These are phyloP conservation scores for Lagodon rhomboides DNA, from an alignment of 2,797 vertebrate genomes.

Conservation along the genomic window DNA sequence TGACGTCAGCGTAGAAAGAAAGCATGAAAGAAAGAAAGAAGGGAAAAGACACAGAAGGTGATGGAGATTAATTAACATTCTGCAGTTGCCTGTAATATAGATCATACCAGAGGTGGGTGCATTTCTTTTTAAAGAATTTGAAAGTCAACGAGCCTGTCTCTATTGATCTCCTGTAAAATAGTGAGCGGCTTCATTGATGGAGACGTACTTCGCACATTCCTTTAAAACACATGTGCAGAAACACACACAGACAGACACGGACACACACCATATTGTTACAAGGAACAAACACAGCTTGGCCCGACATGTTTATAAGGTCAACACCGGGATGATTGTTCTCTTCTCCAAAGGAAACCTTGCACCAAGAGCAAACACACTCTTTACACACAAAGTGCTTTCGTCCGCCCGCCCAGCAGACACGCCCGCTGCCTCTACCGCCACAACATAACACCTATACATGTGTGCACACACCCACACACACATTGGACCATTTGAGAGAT, in stretches of 20 bases:
- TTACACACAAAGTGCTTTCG: conserved; percentile 12
- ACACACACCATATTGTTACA: not conserved
- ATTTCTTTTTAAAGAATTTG: not conserved
- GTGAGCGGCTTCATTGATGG: not conserved
- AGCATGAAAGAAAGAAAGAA: conserved; percentile 43
- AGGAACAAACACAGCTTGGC: conserved; percentile 14
- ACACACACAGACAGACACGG: not conserved
- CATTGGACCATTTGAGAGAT: conserved; percentile 34
- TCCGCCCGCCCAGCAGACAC: not conserved
- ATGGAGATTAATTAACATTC: conserved; percentile 5
- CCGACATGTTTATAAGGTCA: conserved; percentile 30
- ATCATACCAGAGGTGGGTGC: not conserved
- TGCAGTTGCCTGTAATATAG: not conserved
- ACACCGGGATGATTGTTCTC: conserved; percentile 18
- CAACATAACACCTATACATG: not conserved
- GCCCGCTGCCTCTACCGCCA: not conserved
- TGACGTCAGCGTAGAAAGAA: not conserved
- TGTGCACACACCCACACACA: conserved; percentile 20
- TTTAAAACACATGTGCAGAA: not conserved
- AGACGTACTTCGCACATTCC: not conserved
- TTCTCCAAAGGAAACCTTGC: conserved; percentile 14
- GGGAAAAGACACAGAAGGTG: not conserved
- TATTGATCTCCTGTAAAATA: not conserved
- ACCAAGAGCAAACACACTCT: conserved; percentile 18
- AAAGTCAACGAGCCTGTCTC: not conserved